Conservation (phyloP, 2,113 vertebrate genomes). For the Mionectes macconnelli region DNA sequence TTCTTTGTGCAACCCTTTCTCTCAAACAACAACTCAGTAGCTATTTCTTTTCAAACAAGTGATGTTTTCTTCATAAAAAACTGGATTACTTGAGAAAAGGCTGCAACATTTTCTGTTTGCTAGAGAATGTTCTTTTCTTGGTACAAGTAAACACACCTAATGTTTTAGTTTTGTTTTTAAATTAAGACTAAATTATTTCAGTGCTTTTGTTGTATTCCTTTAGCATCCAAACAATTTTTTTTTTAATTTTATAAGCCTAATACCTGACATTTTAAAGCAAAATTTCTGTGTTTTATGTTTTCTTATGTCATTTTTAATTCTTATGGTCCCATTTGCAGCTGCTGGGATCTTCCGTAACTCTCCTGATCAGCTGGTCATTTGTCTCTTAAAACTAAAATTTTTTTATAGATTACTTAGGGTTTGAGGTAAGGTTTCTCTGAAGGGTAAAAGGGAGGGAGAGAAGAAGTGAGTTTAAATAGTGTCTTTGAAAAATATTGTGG, state of each 20-base stretch:
- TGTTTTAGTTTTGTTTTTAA: background rate
- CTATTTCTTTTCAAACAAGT: background rate
- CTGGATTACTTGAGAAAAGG: background rate
- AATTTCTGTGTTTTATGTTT: background rate
- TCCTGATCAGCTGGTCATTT: background rate
- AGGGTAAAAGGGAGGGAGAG: background rate
- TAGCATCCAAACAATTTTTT: rapidly evolving
- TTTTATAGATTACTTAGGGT: background rate
- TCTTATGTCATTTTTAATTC: background rate
- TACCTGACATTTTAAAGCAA: background rate
- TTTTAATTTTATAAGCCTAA: background rate
- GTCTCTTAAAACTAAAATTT: background rate
- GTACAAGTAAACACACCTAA: background rate
- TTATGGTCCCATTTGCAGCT: background rate
- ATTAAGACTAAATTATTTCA: background rate
- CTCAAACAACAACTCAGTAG: background rate
- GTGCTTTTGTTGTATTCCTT: background rate
- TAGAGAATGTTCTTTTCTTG: background rate
- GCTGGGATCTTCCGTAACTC: background rate
- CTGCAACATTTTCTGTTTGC: background rate
- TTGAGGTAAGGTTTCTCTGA: background rate
- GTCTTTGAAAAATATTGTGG: background rate
- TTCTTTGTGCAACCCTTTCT: background rate
- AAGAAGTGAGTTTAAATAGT: background rate
- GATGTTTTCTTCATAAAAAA: background rate